phyloP scores from a whole-genome alignment of 2,888 invertebrate genomes.

The Mayetiola destructor region DNA sequence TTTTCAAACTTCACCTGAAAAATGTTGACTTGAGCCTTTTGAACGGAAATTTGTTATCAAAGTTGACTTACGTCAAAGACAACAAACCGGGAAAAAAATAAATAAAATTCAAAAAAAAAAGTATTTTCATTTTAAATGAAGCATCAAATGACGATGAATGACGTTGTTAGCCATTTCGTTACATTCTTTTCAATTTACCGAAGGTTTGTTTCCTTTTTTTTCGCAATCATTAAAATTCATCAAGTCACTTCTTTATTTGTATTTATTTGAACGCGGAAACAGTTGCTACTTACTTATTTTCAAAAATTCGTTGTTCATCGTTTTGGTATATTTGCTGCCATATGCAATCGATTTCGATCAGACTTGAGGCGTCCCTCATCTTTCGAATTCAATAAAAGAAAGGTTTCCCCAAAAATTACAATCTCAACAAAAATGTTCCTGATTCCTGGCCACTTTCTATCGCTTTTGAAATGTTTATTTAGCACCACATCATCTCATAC shows the following conservation, averaged over 20 bases:
- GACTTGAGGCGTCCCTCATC: constrained; percentile 1
- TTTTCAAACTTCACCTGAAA: too few species aligned
- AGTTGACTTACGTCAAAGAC: too few species aligned
- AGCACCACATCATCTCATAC: neutral
- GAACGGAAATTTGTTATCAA: too few species aligned
- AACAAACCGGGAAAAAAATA: too few species aligned
- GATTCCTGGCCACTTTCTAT: neutral
- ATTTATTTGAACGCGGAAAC: neutral
- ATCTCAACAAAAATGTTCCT: neutral
- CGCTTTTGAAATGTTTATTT: neutral
- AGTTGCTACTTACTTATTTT: neutral
- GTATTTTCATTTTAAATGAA: neutral
- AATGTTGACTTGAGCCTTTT: too few species aligned
- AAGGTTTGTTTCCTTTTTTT: too few species aligned
- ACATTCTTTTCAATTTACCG: constrained; percentile 3
- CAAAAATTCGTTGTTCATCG: neutral
- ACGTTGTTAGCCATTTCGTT: neutral
- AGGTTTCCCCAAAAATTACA: constrained; percentile 2
- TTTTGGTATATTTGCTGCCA: neutral
- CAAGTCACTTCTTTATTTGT: neutral
- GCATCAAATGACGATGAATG: neutral
- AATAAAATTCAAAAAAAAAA: constrained; percentile 1
- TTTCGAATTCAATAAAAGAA: constrained; percentile 8
- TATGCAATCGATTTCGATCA: neutral
- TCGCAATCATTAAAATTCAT: constrained; percentile 11